phyloP scores from a whole-genome alignment of 2,888 invertebrate species.

The Eretmocerus hayati region DNA sequence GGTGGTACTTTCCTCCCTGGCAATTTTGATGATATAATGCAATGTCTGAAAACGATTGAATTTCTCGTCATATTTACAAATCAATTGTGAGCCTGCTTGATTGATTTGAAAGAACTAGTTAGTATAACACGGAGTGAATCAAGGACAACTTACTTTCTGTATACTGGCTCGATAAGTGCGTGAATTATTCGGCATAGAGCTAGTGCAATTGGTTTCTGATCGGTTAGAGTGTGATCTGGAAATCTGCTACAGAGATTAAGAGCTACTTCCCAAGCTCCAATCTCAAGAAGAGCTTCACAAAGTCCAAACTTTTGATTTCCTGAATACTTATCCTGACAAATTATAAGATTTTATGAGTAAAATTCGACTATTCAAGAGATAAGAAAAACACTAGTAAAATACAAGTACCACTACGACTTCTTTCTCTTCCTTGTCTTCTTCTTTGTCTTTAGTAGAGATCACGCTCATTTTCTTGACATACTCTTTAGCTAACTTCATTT shows the following conservation, averaged over 20 bases:
- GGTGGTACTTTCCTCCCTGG: conserved; percentile 50
- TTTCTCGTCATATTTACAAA: not conserved
- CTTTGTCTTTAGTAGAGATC: conserved; percentile 74
- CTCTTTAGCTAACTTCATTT: conserved; percentile 74
- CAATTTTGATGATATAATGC: conserved; percentile 65
- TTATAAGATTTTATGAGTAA: not conserved
- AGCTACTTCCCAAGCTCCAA: conserved; percentile 89
- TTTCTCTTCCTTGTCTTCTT: conserved; percentile 62
- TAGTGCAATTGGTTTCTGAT: conserved; percentile 69
- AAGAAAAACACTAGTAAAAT: not conserved
- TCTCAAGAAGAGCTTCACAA: conserved; percentile 77
- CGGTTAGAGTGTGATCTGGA: conserved; percentile 73
- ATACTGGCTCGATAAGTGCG: conserved; percentile 78
- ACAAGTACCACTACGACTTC: conserved; percentile 57
- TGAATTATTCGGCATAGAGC: conserved; percentile 77
- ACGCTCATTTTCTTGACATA: conserved; percentile 81
- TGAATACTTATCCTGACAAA: conserved; percentile 46
- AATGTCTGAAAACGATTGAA: conserved; percentile 53
- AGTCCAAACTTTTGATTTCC: conserved; percentile 91
- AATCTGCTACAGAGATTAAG: conserved; percentile 70
- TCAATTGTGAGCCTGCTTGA: not conserved
- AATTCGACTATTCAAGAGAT: not conserved
- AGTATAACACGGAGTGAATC: not conserved
- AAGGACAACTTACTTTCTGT: conserved; percentile 58
- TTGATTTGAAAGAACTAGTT: not conserved